Conservation (phyloP, 2,797 vertebrate genomes). For the Falco columbarius region DNA sequence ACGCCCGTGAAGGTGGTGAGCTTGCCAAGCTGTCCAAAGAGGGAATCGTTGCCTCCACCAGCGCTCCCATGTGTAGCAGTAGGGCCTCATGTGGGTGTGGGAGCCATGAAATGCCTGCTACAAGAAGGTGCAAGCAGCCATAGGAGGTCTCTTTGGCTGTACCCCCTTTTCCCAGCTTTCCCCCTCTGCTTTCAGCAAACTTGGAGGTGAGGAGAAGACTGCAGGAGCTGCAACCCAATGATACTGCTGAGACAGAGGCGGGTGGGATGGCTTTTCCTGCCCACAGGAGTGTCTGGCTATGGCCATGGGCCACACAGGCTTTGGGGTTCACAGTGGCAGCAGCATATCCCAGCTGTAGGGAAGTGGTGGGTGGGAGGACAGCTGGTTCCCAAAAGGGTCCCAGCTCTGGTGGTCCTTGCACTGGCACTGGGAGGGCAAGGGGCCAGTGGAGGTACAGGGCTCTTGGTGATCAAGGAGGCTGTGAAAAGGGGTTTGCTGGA, state of each 20-base stretch:
- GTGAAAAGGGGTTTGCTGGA: neutral
- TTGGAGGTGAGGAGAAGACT: neutral
- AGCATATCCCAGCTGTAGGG: neutral
- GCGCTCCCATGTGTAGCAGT: neutral
- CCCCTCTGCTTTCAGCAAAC: neutral
- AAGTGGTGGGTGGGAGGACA: neutral
- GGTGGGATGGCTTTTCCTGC: neutral
- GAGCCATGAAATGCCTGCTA: rapidly evolving
- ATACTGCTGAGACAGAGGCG: neutral
- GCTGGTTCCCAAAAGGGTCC: neutral
- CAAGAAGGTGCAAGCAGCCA: neutral
- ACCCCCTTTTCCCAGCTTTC: neutral
- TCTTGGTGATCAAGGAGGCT: neutral
- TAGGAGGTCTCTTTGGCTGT: neutral
- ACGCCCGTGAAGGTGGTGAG: neutral
- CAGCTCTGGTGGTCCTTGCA: neutral
- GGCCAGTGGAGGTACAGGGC: neutral
- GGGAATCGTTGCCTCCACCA: neutral
- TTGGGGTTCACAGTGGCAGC: neutral
- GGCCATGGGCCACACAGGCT: no score
- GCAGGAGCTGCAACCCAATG: neutral
- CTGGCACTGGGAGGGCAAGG: neutral
- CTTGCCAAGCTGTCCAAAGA: neutral
- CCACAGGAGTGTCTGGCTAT: neutral
- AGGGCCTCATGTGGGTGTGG: rapidly evolving